Base-by-base conservation (phyloP, 2,797 vertebrate genomes). In the Xiphophorus birchmanni region DNA sequence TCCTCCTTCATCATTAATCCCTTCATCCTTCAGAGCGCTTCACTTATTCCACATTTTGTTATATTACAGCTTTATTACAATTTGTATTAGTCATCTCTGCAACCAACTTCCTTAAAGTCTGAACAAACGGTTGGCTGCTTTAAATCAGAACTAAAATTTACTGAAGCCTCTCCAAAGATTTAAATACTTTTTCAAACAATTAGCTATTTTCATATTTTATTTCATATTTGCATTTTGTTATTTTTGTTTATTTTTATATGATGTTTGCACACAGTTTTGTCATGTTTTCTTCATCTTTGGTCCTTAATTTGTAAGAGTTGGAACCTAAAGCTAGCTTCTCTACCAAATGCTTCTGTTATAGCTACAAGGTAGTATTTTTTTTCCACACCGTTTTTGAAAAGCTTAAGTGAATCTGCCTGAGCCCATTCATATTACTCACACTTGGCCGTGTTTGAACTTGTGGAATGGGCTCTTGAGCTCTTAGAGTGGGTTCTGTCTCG, bases 401-500 rank as follows among this genome's bases (percentile, higher is more conserved):
- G 37, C n/a, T 69, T 44, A 18, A 73, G 40, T 47, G 4, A 52
- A 72, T 75, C 48, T 73, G 80, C 26, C 45, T 69, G 10, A 75
- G 29, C 69, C 26, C 21, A 67, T 79, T 77, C 35, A 32, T 60
- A 65, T 79, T 84, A 91, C 94, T 94, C 84, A 96, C 96, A 91
- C 83, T 95, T 96, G 84, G 93, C 89, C 85, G 92, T 91, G 90
- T 91, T 90, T 84, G 95, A 93, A 87, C 84, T 88, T 50, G 91
- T 90, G 79, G 94, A 95, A 82, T 95, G 93, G 83, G 94, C 87
- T 95, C 93, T 94, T 90, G 94, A 93, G 90, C 91, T 93, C 93
- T 93, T 95, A 88, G 95, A 94, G 86, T 94, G 91, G 77, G 90
- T 93, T 90, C 91, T 94, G 90, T 96, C 95, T 91, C 95, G 94